phyloP scores from a whole-genome alignment of 2,797 vertebrate species.

The Spheniscus humboldti region DNA sequence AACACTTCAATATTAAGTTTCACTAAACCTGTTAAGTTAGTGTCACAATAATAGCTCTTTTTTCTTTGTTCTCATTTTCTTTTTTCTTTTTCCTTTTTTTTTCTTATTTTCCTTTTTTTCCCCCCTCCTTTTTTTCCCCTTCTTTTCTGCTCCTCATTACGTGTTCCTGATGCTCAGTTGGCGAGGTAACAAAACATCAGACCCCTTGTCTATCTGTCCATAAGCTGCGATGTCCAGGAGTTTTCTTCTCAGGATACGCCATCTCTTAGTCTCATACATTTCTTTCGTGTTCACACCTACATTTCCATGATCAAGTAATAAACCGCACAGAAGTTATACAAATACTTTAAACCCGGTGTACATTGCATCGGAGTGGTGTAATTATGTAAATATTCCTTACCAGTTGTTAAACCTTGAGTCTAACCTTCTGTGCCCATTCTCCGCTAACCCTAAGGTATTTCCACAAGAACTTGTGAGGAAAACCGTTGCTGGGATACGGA shows the following conservation, averaged over 20 bases:
- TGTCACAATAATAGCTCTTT: not conserved
- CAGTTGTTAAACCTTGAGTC: no score
- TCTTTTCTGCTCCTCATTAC: not conserved
- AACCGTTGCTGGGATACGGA: not conserved
- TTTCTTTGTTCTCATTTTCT: rapidly evolving
- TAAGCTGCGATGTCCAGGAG: rapidly evolving
- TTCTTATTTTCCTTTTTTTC: not conserved
- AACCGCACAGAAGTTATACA: rapidly evolving
- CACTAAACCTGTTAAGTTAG: not conserved
- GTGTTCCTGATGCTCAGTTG: not conserved
- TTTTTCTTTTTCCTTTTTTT: no score
- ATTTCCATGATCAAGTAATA: not conserved
- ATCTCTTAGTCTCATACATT: rapidly evolving
- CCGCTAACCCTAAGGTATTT: rapidly evolving
- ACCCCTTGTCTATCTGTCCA: not conserved
- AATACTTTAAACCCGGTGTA: no score
- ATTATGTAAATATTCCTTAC: no score
- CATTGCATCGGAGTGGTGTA: rapidly evolving
- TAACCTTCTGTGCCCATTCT: no score
- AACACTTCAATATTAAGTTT: not conserved
- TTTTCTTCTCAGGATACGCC: not conserved
- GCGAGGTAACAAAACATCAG: not conserved
- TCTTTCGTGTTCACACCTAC: rapidly evolving
- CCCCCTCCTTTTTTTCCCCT: no score
- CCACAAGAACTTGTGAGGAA: rapidly evolving